phyloP scores from a whole-genome alignment of 1,140 invertebrate genomes.

The Brachionus manjavacas region DNA sequence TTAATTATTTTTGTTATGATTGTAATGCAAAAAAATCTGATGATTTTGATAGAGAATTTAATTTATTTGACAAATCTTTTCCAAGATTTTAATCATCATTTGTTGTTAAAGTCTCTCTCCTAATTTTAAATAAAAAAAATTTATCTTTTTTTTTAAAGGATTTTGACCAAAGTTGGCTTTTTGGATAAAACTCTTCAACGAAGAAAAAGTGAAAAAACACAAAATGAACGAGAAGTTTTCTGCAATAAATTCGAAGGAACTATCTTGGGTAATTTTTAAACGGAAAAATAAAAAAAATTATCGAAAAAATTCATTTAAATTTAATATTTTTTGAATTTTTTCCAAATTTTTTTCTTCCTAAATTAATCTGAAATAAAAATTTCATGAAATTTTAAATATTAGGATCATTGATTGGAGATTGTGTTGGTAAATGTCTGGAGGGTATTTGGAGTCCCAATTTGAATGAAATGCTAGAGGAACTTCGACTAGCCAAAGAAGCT shows the following conservation, averaged over 20 bases:
- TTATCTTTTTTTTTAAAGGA: neutral
- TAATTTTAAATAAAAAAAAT: neutral
- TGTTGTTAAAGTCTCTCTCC: neutral
- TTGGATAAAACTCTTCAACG: neutral
- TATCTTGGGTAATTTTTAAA: neutral
- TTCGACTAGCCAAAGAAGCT: neutral
- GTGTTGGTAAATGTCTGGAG: neutral
- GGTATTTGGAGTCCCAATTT: slow-evolving; percentile 34
- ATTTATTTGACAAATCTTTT: neutral
- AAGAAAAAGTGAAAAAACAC: slow-evolving; percentile 16
- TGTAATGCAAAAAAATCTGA: neutral
- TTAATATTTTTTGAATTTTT: no score
- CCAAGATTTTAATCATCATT: neutral
- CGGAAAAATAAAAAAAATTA: neutral
- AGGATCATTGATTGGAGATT: slow-evolving; percentile 34
- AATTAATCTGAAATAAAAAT: no score
- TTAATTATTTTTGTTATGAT: no score
- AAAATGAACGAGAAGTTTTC: slow-evolving; percentile 11
- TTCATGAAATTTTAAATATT: neutral
- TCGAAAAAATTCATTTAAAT: no score
- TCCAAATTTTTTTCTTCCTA: no score
- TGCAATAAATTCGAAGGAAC: slow-evolving; percentile 33
- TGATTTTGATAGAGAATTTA: neutral
- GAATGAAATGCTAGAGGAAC: slow-evolving; percentile 34
- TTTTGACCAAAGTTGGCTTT: slow-evolving; percentile 26